Conservation (phyloP, 1,140 invertebrate genomes). For the Dendrolimus kikuchii region DNA sequence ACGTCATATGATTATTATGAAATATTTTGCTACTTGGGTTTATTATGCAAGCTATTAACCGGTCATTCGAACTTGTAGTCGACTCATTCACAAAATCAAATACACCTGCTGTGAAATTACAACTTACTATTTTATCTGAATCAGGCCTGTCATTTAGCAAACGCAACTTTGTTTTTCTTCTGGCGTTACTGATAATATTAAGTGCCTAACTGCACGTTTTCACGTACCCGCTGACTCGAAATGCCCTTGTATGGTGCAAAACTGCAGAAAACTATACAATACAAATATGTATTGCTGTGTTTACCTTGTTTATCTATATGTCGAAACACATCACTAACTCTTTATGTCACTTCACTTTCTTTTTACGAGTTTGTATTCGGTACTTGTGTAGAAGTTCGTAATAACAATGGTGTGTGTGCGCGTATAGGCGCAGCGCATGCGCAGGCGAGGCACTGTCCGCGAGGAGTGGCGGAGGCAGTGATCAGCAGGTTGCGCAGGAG, state of each 20-base stretch:
- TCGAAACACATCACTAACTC: slow-evolving; percentile 31
- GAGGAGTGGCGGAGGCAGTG: slow-evolving; percentile 40
- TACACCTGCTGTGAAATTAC: slow-evolving; percentile 32
- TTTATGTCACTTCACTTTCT: slow-evolving; percentile 41
- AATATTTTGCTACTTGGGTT: slow-evolving; percentile 39
- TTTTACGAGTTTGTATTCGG: slow-evolving; percentile 23
- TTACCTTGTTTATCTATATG: slow-evolving; percentile 33
- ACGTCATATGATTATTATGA: slow-evolving; percentile 10
- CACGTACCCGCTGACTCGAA: slow-evolving; percentile 18
- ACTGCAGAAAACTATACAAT: slow-evolving; percentile 12
- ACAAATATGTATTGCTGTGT: slow-evolving; percentile 15
- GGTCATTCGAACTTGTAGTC: slow-evolving; percentile 11
- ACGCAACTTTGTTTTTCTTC: neutral
- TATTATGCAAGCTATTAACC: slow-evolving; percentile 36
- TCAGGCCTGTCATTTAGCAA: neutral
- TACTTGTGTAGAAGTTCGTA: slow-evolving; percentile 4
- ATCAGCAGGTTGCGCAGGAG: slow-evolving; percentile 48
- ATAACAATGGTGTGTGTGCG: slow-evolving; percentile 4
- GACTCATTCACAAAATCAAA: slow-evolving; percentile 44
- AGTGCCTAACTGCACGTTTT: slow-evolving; percentile 5
- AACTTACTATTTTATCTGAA: slow-evolving; percentile 6
- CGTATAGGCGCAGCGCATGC: slow-evolving; percentile 32
- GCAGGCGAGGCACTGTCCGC: slow-evolving; percentile 44
- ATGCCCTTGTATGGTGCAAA: slow-evolving; percentile 36
- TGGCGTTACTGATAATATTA: slow-evolving; percentile 8